These are phyloP conservation scores for Hydropotes inermis DNA, from an alignment of 2,113 vertebrate genomes.

Conservation along the genomic window DNA sequence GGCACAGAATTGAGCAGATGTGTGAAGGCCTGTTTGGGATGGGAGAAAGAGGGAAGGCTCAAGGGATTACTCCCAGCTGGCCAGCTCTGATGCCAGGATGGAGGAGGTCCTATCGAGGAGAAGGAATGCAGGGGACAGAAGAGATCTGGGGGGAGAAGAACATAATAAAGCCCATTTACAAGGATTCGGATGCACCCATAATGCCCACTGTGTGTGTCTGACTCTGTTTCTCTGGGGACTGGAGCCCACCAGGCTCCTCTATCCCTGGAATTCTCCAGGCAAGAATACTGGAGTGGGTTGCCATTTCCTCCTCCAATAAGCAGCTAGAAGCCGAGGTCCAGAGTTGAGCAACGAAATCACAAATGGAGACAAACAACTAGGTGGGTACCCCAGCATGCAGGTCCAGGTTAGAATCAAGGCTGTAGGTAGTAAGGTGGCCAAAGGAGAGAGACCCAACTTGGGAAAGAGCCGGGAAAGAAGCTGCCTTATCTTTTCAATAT, in stretches of 20 bases:
- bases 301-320: background rate
- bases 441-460: background rate
- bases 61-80: background rate
- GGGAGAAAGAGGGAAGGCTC: background rate
- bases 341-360: background rate
- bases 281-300: background rate
- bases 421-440: background rate
- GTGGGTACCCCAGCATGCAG: background rate
- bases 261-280: background rate
- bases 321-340: background rate
- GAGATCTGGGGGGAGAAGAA: background rate
- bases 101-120: background rate
- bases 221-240: background rate
- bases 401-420: background rate
- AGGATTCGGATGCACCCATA: background rate
- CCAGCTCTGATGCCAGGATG: background rate
- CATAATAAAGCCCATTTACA: background rate
- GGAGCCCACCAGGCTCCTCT: background rate
- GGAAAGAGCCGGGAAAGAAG: background rate
- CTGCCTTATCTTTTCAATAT: background rate
- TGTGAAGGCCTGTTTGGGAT: background rate
- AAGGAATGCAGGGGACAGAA: background rate
- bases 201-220: background rate
- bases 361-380: background rate
- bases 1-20: background rate